These are phyloP conservation scores for Puffinus mauretanicus DNA, from an alignment of 2,113 vertebrate genomes.

Conservation along the genomic window DNA sequence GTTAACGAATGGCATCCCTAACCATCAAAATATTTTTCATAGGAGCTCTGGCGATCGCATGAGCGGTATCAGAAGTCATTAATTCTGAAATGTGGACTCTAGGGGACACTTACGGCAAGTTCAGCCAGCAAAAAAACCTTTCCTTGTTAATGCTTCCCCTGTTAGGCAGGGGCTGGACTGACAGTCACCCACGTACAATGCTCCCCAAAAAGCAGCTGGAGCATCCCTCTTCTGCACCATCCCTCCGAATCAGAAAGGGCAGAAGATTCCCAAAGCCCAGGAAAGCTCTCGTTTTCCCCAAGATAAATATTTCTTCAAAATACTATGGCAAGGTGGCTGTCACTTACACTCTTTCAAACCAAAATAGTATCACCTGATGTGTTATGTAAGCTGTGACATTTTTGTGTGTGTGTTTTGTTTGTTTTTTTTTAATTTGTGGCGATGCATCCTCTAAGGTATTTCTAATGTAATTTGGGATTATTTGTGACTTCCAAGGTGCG, in stretches of 20 bases:
- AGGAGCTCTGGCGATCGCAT: neutral
- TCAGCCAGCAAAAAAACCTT: neutral
- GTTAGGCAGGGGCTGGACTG: neutral
- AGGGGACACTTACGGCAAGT: neutral
- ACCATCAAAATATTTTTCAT: neutral
- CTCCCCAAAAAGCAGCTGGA: neutral
- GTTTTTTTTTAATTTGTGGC: neutral
- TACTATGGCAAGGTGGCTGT: neutral
- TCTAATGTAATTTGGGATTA: neutral
- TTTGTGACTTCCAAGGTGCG: neutral
- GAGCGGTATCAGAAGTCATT: neutral
- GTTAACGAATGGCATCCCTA: neutral
- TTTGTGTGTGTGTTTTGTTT: too few relatives aligned
- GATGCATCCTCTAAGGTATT: neutral
- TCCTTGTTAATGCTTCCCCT: neutral
- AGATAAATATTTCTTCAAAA: neutral
- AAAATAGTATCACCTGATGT: neutral
- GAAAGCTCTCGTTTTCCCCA: neutral
- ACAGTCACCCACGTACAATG: neutral
- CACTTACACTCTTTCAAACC: neutral
- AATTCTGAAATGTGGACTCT: neutral
- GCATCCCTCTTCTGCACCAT: neutral
- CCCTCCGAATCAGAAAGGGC: neutral
- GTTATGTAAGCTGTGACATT: neutral
- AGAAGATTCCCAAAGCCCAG: neutral